Evolutionary conservation across 2,113 vertebrate species (phyloP), one percentile per base, ranked within the genome.

Genomic region (Alouatta palliata): DNA sequence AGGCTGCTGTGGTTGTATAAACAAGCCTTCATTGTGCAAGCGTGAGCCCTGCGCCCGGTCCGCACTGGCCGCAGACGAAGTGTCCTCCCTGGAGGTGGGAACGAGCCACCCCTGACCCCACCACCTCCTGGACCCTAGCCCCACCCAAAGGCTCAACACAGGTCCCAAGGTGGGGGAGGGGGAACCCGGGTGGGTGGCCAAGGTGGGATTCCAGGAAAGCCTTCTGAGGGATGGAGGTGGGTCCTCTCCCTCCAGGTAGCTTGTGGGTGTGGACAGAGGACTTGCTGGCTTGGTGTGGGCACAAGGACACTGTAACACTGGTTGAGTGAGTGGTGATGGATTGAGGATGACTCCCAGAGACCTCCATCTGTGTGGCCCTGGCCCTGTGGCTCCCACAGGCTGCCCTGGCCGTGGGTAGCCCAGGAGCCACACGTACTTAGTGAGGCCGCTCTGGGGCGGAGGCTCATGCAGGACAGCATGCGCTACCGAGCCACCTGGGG

Each of bases 21-120:
- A 77, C 52, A 71, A 87, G 95, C 61, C 35, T 98, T 97, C 94
- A 64, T 25, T 95, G 43, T 81, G 47, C 43, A 35, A 70, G 32
- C 13, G 5, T 37, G 47, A 58, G 11, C 37, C 73, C 30, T 27
- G 5, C 4, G 2, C 47, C 87, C 71, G 49, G 61, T 61, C 45
- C n/a, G 20, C 0, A 10, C 45, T 30, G 71, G 64, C 77, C 20
- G 0, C 0, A 3, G 87, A 47, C 10, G 64, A 87, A 9, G 56
- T 14, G 2, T 49, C 32, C 16, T 54, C 17, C 35, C 70, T 25
- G n/a, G 47, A 68, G 25, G 45, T 23, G 17, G 21, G 81, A 70
- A 23, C 0, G 3, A 27, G 25, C 35, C 23, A 37, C 27, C 20
- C 32, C 16, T 1, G 8, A 14, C 12, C 30, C 23, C 54, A 47